phyloP scores from a whole-genome alignment of 1,140 invertebrate genomes.

The Ceratitis capitata region DNA sequence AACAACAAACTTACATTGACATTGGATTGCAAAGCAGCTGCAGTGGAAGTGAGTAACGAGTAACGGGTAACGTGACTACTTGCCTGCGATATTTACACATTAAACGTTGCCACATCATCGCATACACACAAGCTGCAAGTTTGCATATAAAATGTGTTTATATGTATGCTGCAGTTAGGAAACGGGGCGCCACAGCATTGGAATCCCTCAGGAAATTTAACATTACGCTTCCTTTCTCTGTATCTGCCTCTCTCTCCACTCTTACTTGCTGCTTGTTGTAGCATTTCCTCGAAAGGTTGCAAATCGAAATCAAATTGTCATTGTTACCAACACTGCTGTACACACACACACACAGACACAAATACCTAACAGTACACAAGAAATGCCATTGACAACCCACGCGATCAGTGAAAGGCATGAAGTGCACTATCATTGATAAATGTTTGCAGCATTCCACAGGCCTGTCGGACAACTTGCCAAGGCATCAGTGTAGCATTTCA shows the following conservation, averaged over 20 bases:
- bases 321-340: background rate
- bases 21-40: background rate
- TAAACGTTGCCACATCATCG: background rate
- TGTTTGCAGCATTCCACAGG: background rate
- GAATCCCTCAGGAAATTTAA: background rate
- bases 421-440: conserved; percentile 8
- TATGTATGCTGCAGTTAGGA: background rate
- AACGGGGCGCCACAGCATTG: background rate
- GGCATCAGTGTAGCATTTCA: background rate
- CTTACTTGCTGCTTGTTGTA: background rate
- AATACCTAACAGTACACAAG: background rate
- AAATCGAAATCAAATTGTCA: conserved; percentile 34
- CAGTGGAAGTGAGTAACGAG: too few relatives aligned
- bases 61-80: background rate
- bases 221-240: background rate
- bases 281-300: background rate
- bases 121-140: background rate
- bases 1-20: background rate
- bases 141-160: background rate
- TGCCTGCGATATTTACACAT: background rate
- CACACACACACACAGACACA: background rate
- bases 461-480: background rate
- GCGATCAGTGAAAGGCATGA: background rate
- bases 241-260: background rate
- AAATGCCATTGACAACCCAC: background rate